Evolutionary conservation across 1,140 invertebrate species (phyloP).

Genomic region (Tetramorium alpestre): DNA sequence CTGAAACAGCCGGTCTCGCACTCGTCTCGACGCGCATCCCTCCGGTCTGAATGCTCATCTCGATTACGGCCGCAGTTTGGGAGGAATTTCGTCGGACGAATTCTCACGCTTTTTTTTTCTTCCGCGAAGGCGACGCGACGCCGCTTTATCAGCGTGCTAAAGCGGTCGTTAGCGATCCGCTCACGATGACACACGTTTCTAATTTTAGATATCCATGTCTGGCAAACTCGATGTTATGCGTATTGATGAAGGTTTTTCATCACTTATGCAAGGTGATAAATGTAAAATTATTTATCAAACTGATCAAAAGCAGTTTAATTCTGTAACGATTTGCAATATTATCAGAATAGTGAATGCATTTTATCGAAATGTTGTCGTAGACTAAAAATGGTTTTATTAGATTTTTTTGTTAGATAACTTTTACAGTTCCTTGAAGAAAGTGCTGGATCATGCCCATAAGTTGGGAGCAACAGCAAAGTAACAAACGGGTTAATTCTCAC

Average conservation of each 20-base stretch:
- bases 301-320: not conserved
- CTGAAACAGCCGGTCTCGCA: slow-evolving; percentile 76
- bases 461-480: not conserved
- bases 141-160: slow-evolving; percentile 21
- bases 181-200: slow-evolving; percentile 2
- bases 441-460: slow-evolving; percentile 17
- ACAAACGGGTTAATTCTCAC: slow-evolving; percentile 65
- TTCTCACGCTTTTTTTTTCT: slow-evolving; percentile 50
- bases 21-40: slow-evolving; percentile 66
- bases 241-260: not conserved
- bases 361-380: not conserved
- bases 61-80: slow-evolving; percentile 64
- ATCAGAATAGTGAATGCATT: not conserved
- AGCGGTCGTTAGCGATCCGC: not conserved
- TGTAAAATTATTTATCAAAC: not conserved
- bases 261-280: not conserved
- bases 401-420: not conserved
- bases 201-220: slow-evolving; percentile 14
- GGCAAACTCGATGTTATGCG: not conserved
- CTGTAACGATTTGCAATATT: not conserved
- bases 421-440: not conserved
- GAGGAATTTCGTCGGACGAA: slow-evolving; percentile 28
- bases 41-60: slow-evolving; percentile 54
- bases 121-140: slow-evolving; percentile 14
- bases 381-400: not conserved